Percentiles rank a stretch among this genome's conserved stretches.
These are phyloP conservation scores for Apeltes quadracus DNA, from an alignment of 2,113 vertebrate species.

Conservation along the genomic window DNA sequence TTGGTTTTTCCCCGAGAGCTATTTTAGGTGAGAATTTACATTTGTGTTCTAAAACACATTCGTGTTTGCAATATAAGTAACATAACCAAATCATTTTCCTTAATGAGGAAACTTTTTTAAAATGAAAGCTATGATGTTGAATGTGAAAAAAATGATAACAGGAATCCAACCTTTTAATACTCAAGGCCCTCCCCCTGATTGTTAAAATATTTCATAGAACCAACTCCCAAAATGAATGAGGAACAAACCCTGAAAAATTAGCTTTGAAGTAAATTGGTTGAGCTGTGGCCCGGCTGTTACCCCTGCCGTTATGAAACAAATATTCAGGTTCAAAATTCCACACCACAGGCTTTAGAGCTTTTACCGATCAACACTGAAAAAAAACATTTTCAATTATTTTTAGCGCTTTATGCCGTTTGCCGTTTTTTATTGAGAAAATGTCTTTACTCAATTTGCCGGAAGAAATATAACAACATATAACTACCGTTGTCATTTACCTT, in stretches of 20 bases:
- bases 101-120: neutral
- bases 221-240: neutral
- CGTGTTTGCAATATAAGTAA: neutral
- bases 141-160: neutral
- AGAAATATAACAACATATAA: neutral
- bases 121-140: neutral
- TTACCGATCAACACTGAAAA: neutral
- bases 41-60: slow-evolving; percentile 1
- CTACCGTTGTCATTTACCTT: neutral
- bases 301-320: neutral
- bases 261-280: neutral
- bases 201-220: neutral
- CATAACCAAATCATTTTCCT: neutral
- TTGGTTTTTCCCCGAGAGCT: slow-evolving; percentile 10
- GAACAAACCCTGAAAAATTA: neutral
- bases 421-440: too few species aligned
- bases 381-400: too few species aligned
- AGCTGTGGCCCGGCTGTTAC: neutral
- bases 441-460: too few species aligned
- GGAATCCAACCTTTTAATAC: neutral
- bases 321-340: neutral
- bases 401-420: too few species aligned
- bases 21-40: neutral
- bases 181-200: neutral
- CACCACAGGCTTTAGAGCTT: neutral